These are phyloP conservation scores for Acipenser oxyrinchus DNA, from an alignment of 2,797 vertebrate genomes.

Conservation along the genomic window DNA sequence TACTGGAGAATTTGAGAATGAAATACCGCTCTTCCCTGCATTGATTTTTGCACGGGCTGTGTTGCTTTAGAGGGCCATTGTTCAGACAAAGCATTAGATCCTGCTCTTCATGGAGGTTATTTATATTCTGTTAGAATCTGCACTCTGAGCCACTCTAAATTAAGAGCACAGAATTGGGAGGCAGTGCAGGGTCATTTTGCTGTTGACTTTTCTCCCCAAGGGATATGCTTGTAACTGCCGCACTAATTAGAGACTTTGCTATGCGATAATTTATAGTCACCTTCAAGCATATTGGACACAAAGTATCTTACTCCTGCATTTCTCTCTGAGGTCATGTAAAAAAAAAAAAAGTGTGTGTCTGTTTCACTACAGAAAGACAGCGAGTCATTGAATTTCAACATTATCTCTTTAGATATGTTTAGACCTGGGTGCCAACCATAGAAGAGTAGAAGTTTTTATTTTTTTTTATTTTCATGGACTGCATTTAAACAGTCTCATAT, in stretches of 20 bases:
- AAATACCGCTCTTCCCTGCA: too few species aligned
- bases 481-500: too few species aligned
- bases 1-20: too few species aligned
- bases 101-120: neutral
- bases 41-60: neutral
- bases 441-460: too few species aligned
- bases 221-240: conserved; percentile 50
- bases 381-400: neutral
- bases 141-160: conserved; percentile 21
- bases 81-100: neutral
- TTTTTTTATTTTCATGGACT: too few species aligned
- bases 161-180: conserved; percentile 43
- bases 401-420: neutral
- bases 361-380: neutral
- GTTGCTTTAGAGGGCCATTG: neutral
- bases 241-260: conserved; percentile 55
- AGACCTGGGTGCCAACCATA: too few species aligned
- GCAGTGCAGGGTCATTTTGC: conserved; percentile 45
- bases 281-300: conserved; percentile 42
- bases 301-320: neutral
- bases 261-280: conserved; percentile 52
- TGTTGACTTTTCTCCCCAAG: conserved; percentile 47
- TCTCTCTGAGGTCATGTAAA: neutral
- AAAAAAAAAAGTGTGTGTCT: neutral
- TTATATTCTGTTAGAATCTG: conserved; percentile 15